Evolutionary conservation across 1,140 invertebrate genomes (phyloP).

Genomic region (Arion vulgaris): DNA sequence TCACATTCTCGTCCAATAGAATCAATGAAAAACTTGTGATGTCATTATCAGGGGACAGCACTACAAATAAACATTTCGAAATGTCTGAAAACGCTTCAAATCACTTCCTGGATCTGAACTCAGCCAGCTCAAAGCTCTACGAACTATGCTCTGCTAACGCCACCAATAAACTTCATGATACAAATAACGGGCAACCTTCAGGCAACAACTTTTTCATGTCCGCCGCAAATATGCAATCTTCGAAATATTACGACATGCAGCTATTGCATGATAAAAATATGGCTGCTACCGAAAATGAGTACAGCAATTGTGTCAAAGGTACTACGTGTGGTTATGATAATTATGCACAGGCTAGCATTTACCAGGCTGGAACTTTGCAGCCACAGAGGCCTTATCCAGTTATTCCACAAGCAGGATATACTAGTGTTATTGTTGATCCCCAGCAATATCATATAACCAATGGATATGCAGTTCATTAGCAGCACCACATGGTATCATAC

Average conservation of each 20-base stretch:
- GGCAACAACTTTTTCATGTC: conserved; percentile 17
- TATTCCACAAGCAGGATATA: conserved; percentile 78
- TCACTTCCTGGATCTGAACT: background rate
- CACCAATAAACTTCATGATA: conserved; percentile 33
- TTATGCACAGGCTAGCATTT: conserved; percentile 52
- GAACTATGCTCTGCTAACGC: conserved; percentile 5
- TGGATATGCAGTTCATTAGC: conserved; percentile 77
- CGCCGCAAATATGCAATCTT: background rate
- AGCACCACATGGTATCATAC: too few relatives aligned
- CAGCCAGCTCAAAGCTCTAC: conserved; percentile 36
- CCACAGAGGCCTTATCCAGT: conserved; percentile 58
- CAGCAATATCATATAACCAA: conserved; percentile 83
- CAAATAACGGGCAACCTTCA: conserved; percentile 7
- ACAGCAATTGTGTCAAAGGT: conserved; percentile 60
- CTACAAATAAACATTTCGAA: conserved; percentile 15
- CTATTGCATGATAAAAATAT: conserved; percentile 44
- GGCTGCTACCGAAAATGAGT: conserved; percentile 42
- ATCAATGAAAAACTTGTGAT: background rate
- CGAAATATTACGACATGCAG: conserved; percentile 39
- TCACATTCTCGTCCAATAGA: background rate
- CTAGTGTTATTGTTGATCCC: conserved; percentile 88
- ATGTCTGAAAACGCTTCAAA: background rate
- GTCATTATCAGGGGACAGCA: background rate
- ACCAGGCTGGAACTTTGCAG: conserved; percentile 48
- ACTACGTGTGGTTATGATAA: conserved; percentile 58